Conservation (phyloP, 2,113 vertebrate genomes). For the Tichodroma muraria region DNA sequence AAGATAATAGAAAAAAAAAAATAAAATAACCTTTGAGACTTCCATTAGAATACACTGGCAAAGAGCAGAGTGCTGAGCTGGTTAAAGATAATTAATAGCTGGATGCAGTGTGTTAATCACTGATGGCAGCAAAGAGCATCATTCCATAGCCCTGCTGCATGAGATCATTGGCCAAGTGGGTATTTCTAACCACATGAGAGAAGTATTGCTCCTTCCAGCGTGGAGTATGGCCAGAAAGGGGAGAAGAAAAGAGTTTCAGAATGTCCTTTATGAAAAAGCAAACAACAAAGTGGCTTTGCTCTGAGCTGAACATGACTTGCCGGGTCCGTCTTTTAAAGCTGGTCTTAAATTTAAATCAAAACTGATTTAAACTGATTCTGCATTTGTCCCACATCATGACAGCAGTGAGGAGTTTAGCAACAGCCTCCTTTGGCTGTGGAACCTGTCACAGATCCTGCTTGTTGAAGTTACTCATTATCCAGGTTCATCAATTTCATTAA, state of each 20-base stretch:
- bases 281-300: not conserved
- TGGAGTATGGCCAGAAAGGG: not conserved
- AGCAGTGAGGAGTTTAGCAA: not conserved
- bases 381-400: not conserved
- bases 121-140: not conserved
- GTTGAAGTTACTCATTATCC: not conserved
- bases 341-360: not conserved
- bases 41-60: not conserved
- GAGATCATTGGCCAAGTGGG: not conserved
- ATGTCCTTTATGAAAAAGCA: not conserved
- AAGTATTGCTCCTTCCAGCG: not conserved
- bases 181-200: conserved; percentile 30
- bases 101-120: not conserved
- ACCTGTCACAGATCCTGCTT: not conserved
- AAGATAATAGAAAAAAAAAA: not conserved
- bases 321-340: not conserved
- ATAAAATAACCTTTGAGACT: not conserved
- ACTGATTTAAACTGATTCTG: not conserved
- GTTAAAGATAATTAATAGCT: not conserved
- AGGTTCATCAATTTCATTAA: no score
- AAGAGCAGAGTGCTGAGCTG: not conserved
- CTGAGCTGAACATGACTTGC: not conserved
- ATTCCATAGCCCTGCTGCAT: not conserved
- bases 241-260: not conserved
- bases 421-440: not conserved